phyloP scores from a whole-genome alignment of 2,113 vertebrate genomes.

The Centropristis striata region DNA sequence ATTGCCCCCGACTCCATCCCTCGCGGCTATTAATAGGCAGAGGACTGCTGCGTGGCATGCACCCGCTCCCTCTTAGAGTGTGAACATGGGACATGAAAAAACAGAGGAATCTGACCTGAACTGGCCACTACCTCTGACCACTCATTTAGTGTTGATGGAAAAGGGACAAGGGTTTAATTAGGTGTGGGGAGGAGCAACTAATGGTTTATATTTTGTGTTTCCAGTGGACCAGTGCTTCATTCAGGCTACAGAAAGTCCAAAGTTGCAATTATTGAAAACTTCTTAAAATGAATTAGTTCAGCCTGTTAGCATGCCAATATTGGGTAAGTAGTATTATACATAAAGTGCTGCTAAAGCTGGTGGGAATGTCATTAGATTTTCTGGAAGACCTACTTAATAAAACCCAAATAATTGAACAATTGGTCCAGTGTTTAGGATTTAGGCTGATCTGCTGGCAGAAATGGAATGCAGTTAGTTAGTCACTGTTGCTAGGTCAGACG shows the following conservation, averaged over 20 bases:
- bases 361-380: background rate
- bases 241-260: background rate
- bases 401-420: background rate
- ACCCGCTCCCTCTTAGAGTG: constrained; percentile 61
- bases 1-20: constrained; percentile 68
- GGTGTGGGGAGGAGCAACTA: constrained; percentile 37
- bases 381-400: background rate
- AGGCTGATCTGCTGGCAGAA: too few species aligned
- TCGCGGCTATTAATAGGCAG: constrained; percentile 81
- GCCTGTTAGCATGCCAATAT: background rate
- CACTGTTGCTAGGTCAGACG: too few species aligned
- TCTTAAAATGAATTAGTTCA: background rate
- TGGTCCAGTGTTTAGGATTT: background rate
- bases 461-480: too few species aligned
- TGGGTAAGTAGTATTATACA: background rate
- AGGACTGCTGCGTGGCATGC: constrained; percentile 77
- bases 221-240: constrained; percentile 15
- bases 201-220: constrained; percentile 51
- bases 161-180: constrained; percentile 61
- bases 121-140: constrained; percentile 53
- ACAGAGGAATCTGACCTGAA: constrained; percentile 76
- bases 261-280: background rate
- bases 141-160: constrained; percentile 59
- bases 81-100: constrained; percentile 73
- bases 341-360: background rate